Conservation (phyloP, 2,113 vertebrate genomes). For the Crotalus viridis region DNA sequence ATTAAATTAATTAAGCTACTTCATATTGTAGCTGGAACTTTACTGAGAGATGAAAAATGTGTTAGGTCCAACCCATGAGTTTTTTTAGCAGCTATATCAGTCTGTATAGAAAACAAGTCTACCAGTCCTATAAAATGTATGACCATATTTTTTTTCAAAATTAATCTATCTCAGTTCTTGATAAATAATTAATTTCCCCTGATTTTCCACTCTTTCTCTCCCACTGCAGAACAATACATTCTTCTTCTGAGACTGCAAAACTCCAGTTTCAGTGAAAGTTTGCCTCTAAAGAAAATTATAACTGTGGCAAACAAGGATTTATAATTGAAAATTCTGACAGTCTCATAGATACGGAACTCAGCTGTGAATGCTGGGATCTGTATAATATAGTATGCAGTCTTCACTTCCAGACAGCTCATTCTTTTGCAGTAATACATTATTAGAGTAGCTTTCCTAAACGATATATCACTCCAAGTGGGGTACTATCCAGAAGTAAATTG, state of each 20-base stretch:
- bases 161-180: background rate
- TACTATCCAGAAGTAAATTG: conserved; percentile 19
- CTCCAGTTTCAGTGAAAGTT: background rate
- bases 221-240: background rate
- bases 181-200: background rate
- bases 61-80: background rate
- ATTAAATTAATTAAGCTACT: background rate
- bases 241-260: background rate
- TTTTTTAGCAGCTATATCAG: background rate
- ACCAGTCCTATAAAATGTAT: background rate
- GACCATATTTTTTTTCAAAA: background rate
- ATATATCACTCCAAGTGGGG: conserved; percentile 14
- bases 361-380: background rate
- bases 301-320: background rate
- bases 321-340: background rate
- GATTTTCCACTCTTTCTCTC: background rate
- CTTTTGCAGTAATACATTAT: conserved; percentile 22
- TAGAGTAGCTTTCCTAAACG: conserved; percentile 28
- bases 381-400: background rate
- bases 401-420: conserved; percentile 32
- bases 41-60: background rate
- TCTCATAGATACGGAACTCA: background rate
- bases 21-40: background rate
- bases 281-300: background rate
- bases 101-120: background rate